A percentile compares a stretch with the other conserved stretches of the same genome.
phyloP scores from a whole-genome alignment of 2,888 invertebrate genomes.

The Mantis religiosa region DNA sequence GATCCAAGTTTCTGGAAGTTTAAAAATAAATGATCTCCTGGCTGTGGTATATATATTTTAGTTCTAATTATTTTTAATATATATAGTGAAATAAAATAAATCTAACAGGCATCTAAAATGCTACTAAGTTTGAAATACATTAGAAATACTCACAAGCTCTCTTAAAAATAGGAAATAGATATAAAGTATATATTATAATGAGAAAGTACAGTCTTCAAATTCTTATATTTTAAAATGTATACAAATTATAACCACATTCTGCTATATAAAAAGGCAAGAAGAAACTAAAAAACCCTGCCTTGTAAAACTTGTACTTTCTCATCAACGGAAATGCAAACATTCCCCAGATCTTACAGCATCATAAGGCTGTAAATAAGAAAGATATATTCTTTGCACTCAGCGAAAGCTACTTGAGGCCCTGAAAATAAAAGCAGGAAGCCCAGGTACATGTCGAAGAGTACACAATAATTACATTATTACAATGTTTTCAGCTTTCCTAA shows the following conservation, averaged over 20 bases:
- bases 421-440: slow-evolving; percentile 4
- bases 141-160: background rate
- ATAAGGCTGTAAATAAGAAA: background rate
- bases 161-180: background rate
- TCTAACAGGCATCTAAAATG: background rate
- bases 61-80: too few relatives aligned
- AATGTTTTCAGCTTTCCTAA: background rate
- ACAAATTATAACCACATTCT: background rate
- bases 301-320: background rate
- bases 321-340: background rate
- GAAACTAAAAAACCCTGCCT: background rate
- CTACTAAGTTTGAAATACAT: background rate
- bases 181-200: background rate
- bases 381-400: background rate
- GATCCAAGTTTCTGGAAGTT: too few relatives aligned
- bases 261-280: too few relatives aligned
- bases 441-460: background rate
- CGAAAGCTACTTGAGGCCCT: background rate
- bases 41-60: too few relatives aligned
- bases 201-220: background rate
- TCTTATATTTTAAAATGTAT: background rate
- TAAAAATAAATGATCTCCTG: too few relatives aligned
- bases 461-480: background rate
- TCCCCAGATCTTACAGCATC: background rate
- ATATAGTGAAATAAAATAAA: background rate